Evolutionary conservation across 2,888 invertebrate genomes (phyloP), one percentile per base, ranked within the genome.

Genomic region (Polymixis flavicincta): DNA sequence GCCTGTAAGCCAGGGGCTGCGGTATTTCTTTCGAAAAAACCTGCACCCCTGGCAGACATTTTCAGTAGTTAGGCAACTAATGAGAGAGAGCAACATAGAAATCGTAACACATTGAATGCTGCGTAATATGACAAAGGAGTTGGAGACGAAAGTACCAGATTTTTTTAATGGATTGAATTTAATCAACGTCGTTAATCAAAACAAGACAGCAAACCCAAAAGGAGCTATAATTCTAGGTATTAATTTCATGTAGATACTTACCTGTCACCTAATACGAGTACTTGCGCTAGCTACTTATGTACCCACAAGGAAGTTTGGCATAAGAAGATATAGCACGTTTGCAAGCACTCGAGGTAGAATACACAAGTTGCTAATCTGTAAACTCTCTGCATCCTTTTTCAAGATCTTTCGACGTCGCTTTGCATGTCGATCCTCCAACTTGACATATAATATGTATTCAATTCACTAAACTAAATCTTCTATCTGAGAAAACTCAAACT

Each of bases 351-450:
- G n/a, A 42, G 45, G 25, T 57, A 37, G 76, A 6, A 11, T 60
- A 66, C 32, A 14, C 57, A 37, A 66, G n/a, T 57, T 73, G 55
- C 28, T 78, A 79, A 84, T 74, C 80, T 57, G 28, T 32, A 37
- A 65, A 65, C 64, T 64, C 7, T 68, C 25, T 64, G 67, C 66
- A 60, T 60, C 45, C 59, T 64, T 71, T 71, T 84, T 48, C n/a
- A 60, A 42, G 48, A 66, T 50, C 28, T n/a, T 52, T 8, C 8
- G 19, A 45, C 59, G 32, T 37, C n/a, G 22, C 17, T 13, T 37
- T 22, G 11, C 17, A 19, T 52, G 42, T 71, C 59, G 37, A 67
- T 59, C 48, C 11, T n/a, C 3, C 19, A 52, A 60, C 28, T 48
- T 42, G n/a, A 48, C 17, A 59, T 45, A 45, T 54, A 57, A 45